Base-by-base conservation (phyloP, 2,888 invertebrate species). In the Drosophila cyrtoloma region DNA sequence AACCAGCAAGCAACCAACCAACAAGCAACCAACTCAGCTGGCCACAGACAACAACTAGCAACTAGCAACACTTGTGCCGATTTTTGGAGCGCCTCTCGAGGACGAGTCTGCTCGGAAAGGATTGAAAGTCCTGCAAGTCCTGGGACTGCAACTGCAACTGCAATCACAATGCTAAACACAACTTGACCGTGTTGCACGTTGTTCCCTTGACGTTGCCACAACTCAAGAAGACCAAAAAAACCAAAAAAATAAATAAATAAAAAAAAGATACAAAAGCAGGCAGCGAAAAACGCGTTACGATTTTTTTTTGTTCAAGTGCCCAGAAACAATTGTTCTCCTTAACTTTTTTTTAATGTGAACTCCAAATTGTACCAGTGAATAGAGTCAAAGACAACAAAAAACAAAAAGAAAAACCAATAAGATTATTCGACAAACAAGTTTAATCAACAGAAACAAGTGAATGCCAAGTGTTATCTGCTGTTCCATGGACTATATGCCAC, bases 241-340 rank as follows among this genome's bases (percentile, higher is more conserved):
- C 57, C n/a, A 19, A 7, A n/a, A n/a, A n/a, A n/a, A n/a, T n/a
- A n/a, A n/a, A 47, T 22, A 22, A 59, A 50, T 26, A 28, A 19
- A 10, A 0, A 12, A 12, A 12, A 39, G 19, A 12, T 14, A 35
- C 33, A 44, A 47, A 22, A 22, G 47, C 22, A 47, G 60, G 60
- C 33, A 12, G 22, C 30, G 44, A 51, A 22, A 57, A 60, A 16
- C 72, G 57, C 57, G 65, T 52, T 30, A 51, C 61, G 44, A 37
- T 47, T 55, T 47, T 55, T 67, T 84, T 86, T 88, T 88, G 81
- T 83, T 86, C 71, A 70, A 79, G 84, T 84, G 84, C 66, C 47
- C 30, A 71, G 26, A 74, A 82, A 80, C 62, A 59, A 59, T 63
- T 56, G 71, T 68, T 58, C 22, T 47, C 26, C n/a, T 26, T 10